Evolutionary conservation across 2,113 vertebrate genomes (phyloP).

Genomic region (Heliornis fulica): DNA sequence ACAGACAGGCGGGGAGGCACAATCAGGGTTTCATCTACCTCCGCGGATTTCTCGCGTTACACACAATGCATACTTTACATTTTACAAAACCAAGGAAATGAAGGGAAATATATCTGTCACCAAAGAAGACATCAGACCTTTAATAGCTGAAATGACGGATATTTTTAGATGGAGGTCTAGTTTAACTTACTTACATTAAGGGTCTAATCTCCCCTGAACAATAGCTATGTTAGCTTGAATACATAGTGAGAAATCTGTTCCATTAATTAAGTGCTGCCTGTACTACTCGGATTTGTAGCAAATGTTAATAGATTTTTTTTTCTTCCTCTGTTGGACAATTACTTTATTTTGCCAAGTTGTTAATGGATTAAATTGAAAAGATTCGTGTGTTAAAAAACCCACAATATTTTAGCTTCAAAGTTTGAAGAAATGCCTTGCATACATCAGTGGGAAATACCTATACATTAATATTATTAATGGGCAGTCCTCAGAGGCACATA

Average conservation of each 20-base stretch:
- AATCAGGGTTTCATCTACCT: conserved; percentile 71
- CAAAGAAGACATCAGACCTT: conserved; percentile 54
- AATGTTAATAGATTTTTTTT: conserved; percentile 66
- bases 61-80: conserved; percentile 57
- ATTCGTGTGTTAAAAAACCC: not conserved
- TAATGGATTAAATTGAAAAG: conserved; percentile 60
- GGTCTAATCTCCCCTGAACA: conserved; percentile 67
- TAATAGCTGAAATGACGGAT: conserved; percentile 68
- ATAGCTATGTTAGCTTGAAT: conserved; percentile 59
- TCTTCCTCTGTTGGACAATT: conserved; percentile 64
- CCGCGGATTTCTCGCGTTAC: conserved; percentile 67
- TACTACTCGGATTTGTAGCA: conserved; percentile 52
- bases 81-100: conserved; percentile 67
- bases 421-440: conserved; percentile 30
- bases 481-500: not conserved
- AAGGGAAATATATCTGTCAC: conserved; percentile 71
- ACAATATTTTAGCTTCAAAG: conserved; percentile 34
- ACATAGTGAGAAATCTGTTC: conserved; percentile 59
- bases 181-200: conserved; percentile 64
- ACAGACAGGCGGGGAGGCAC: conserved; percentile 64
- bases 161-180: conserved; percentile 69
- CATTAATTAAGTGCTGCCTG: conserved; percentile 70
- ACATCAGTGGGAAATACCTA: conserved; percentile 40
- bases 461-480: conserved; percentile 42
- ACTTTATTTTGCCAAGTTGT: conserved; percentile 58